Evolutionary conservation across 2,888 invertebrate species (phyloP), one percentile per base, ranked within the genome.

Genomic region (Philhelius pedissequus): DNA sequence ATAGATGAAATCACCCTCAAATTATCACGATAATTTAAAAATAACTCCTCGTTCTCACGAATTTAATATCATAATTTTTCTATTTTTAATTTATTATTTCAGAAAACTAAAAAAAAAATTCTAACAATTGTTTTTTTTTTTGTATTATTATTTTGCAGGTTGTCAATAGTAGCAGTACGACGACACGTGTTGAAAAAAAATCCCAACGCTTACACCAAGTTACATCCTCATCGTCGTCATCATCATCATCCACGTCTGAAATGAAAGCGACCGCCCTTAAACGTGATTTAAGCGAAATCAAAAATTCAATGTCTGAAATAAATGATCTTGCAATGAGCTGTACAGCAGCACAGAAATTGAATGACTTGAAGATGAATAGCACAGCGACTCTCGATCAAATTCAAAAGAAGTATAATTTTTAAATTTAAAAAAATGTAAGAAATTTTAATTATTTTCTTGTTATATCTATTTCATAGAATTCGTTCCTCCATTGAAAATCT

Each of bases 221-320:
- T 48, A 90, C 90, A 73, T 90, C 89, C 68, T 93, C 93, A 86
- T 93, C 93, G 88, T 92, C 93, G 54, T 92, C 93, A 71, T 89
- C 90, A 76, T 88, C 89, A 58, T 88, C 90, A 35, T 90, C 91
- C 45, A 93, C 94, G 86, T 94, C 95, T 89, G 96, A 96, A 93
- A 94, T 95, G 93, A 96, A 96, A 92, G 95, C 96, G 86, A 95
- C 95, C 90, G 95, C 95, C 79, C 94, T 96, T 92, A 96, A 96
- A 92, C 95, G 95, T 86, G 96, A 96, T 91, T 93, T 97, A 86
- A 90, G 87, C 86, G 91, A 91, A 87, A 90, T 92, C 69, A 95
- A 97, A 91, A 96, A 95, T 90, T 96, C 96, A 89, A 96, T 97
- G 91, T 95, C 96, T 84, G 96, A 97, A 92, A 96, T 97, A 94